Base-by-base conservation (phyloP, 1,140 invertebrate genomes). In the Hypsibius dujardini region DNA sequence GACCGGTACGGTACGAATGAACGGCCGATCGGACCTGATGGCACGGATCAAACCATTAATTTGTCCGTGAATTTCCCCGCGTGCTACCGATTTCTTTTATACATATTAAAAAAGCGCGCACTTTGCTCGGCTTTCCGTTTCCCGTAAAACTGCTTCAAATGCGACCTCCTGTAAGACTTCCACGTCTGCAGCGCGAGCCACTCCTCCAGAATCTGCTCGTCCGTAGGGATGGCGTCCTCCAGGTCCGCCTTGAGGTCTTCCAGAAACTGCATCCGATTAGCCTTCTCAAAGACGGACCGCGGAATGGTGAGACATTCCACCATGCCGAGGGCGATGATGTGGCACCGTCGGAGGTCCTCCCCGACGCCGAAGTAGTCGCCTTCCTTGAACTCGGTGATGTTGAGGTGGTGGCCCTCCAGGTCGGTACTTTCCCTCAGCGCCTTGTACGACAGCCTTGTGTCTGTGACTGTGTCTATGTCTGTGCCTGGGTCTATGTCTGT, bases 201-300 rank as follows among this genome's bases (percentile, higher is more conserved):
- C 3, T 67, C 62, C 3, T 42, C 42, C 7, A 42, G 3, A 14
- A 67, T 67, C 3, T 14, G 7, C 7, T 67, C 62, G 42, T 67
- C 62, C 62, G 62, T 14, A 67, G 62, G 62, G 3, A 67, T 67
- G 62, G 62, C 62, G 42, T 67, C 62, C 62, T 67, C 62, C 62
- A 67, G 42, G 42, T 67, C 62, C 62, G 62, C 62, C 42, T 67
- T 67, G 12, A 67, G 42, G 7, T 67, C 62, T 42, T 67, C 62
- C 7, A 67, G 42, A 42, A 67, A 67, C 42, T 67, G 62, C 42
- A 67, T 3, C 62, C 62, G 7, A 3, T 14, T 67, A 42, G 62
- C 62, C 42, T 67, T 67, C 62, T 67, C 62, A 42, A 67, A 67
- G 12, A 67, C 62, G 7, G 62, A 67, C 7, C 42, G 62, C 62